Evolutionary conservation across 1,140 invertebrate genomes (phyloP).

Genomic region (Polypedilum pembai): DNA sequence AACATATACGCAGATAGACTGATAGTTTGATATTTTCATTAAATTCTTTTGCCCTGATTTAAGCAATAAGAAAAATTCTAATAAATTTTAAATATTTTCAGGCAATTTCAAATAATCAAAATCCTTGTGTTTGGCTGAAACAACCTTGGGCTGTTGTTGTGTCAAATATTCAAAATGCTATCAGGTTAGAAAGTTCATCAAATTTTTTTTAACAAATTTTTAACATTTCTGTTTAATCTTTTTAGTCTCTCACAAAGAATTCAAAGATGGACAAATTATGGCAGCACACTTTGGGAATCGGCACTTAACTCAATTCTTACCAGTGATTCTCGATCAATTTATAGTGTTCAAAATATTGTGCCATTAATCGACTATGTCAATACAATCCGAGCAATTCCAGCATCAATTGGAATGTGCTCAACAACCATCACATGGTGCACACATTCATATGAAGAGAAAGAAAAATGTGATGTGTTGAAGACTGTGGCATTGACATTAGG

Average conservation of each 20-base stretch:
- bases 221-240: not conserved
- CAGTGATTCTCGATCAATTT: not conserved
- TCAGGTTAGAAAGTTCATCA: constrained; percentile 29
- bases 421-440: constrained; percentile 31
- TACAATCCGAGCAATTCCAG: constrained; percentile 28
- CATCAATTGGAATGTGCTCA: constrained; percentile 32
- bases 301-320: not conserved
- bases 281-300: not conserved
- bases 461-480: constrained; percentile 30
- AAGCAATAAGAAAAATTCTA: no score
- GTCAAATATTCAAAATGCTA: constrained; percentile 44
- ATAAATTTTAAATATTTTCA: constrained; percentile 9
- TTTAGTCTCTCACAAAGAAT: not conserved
- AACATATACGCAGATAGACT: no score
- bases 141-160: constrained; percentile 52
- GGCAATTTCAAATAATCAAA: constrained; percentile 33
- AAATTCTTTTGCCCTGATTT: no score
- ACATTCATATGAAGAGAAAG: constrained; percentile 29
- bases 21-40: no score
- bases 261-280: not conserved
- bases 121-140: constrained; percentile 51
- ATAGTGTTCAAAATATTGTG: not conserved
- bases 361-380: constrained; percentile 32
- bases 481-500: constrained; percentile 24
- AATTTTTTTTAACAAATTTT: not conserved